Evolutionary conservation across 1,140 invertebrate genomes (phyloP).

Genomic region (Notospermus geniculatus): DNA sequence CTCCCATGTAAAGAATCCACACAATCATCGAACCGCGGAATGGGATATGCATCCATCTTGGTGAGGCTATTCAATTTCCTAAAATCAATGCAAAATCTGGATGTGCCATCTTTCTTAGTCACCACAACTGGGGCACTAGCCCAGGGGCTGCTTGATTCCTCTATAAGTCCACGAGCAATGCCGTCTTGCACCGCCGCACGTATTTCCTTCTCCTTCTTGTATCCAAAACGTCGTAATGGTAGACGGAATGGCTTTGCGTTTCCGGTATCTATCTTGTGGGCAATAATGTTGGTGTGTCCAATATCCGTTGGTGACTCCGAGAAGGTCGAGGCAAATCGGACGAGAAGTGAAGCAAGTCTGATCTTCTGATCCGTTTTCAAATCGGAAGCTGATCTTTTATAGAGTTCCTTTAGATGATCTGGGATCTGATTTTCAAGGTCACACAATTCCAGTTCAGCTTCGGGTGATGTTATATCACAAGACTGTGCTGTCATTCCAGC

Average conservation of each 20-base stretch:
- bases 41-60: conserved; percentile 26
- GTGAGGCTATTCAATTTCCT: conserved; percentile 32
- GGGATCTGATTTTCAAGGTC: too few species aligned
- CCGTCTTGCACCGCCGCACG: conserved; percentile 9
- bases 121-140: conserved; percentile 39
- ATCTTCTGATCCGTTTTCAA: too few species aligned
- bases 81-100: conserved; percentile 38
- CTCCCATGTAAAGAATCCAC: conserved; percentile 23
- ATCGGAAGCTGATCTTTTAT: too few species aligned
- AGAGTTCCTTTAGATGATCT: too few species aligned
- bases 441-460: too few species aligned
- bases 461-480: too few species aligned
- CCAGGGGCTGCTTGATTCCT: conserved; percentile 32
- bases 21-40: conserved; percentile 37
- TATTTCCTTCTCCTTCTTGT: conserved; percentile 12
- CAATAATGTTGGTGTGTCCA: conserved; percentile 12
- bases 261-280: conserved; percentile 21
- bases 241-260: conserved; percentile 18
- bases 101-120: conserved; percentile 30
- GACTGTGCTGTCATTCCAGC: too few species aligned
- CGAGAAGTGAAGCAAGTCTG: too few species aligned
- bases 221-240: conserved; percentile 11
- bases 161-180: conserved; percentile 29
- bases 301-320: conserved; percentile 13
- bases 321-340: conserved; percentile 15